A percentile compares a stretch with the other conserved stretches of the same genome.
Conservation (phyloP, 2,113 vertebrate species). For the Haemorhous mexicanus region DNA sequence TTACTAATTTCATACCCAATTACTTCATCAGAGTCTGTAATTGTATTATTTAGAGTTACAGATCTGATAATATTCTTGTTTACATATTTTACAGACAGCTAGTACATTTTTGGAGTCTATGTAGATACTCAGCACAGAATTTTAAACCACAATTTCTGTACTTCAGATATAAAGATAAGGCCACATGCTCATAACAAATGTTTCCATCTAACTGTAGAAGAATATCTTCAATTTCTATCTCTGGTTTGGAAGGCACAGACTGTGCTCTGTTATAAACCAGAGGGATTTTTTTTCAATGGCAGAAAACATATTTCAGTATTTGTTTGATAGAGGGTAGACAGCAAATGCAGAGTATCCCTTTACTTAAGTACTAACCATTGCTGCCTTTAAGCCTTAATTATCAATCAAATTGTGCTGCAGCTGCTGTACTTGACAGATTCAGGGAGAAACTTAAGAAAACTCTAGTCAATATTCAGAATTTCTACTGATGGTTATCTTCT, state of each 20-base stretch:
- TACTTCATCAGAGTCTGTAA: neutral
- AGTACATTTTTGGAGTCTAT: neutral
- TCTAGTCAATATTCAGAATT: neutral
- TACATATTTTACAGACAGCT: neutral
- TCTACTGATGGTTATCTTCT: neutral
- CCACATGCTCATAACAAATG: neutral
- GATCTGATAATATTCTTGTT: neutral
- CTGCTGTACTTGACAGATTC: neutral
- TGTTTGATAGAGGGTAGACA: neutral
- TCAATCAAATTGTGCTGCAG: neutral
- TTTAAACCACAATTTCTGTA: neutral
- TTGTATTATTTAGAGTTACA: neutral
- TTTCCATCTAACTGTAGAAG: neutral
- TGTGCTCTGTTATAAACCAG: neutral
- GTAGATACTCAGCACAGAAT: neutral
- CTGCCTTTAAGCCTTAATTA: neutral
- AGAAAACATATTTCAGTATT: neutral
- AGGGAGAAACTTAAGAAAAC: neutral
- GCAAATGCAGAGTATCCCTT: neutral
- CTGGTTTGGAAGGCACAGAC: neutral
- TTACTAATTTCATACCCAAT: constrained; percentile 16
- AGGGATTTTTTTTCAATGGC: neutral
- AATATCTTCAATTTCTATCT: neutral
- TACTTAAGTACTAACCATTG: neutral
- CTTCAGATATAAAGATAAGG: neutral